Conservation (phyloP, 1,140 invertebrate species). For the Sminthurides bifidus region DNA sequence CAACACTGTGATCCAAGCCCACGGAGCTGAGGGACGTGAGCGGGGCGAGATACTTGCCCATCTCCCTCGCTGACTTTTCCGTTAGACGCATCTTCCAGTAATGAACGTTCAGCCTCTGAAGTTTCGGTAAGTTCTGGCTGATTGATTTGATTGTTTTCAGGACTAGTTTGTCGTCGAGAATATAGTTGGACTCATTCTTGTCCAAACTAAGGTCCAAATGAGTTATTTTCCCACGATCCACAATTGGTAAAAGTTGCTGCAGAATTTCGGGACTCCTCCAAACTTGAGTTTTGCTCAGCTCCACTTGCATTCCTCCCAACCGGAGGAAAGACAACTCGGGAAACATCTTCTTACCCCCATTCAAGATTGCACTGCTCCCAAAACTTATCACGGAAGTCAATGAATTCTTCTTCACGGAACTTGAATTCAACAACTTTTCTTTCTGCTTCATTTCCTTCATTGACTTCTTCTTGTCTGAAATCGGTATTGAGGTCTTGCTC, state of each 20-base stretch:
- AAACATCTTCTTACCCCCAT: conserved; percentile 8
- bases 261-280: conserved; percentile 24
- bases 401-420: conserved; percentile 12
- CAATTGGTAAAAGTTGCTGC: conserved; percentile 13
- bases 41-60: conserved; percentile 9
- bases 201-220: conserved; percentile 26
- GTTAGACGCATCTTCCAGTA: conserved; percentile 21
- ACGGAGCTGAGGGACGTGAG: conserved; percentile 15
- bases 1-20: conserved; percentile 22
- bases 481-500: conserved; percentile 7
- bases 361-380: background rate
- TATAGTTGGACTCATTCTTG: conserved; percentile 17
- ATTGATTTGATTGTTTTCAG: conserved; percentile 24
- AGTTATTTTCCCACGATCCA: conserved; percentile 29
- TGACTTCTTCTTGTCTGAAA: conserved; percentile 7
- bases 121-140: conserved; percentile 15
- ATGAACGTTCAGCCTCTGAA: conserved; percentile 24
- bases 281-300: conserved; percentile 21
- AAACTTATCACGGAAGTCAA: conserved; percentile 20
- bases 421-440: conserved; percentile 3
- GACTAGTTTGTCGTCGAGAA: conserved; percentile 20
- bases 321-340: conserved; percentile 23
- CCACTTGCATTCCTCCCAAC: conserved; percentile 24
- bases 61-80: conserved; percentile 19
- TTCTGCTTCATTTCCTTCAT: conserved; percentile 9